Conservation (phyloP, 2,113 vertebrate species). For the Rattus rattus region DNA sequence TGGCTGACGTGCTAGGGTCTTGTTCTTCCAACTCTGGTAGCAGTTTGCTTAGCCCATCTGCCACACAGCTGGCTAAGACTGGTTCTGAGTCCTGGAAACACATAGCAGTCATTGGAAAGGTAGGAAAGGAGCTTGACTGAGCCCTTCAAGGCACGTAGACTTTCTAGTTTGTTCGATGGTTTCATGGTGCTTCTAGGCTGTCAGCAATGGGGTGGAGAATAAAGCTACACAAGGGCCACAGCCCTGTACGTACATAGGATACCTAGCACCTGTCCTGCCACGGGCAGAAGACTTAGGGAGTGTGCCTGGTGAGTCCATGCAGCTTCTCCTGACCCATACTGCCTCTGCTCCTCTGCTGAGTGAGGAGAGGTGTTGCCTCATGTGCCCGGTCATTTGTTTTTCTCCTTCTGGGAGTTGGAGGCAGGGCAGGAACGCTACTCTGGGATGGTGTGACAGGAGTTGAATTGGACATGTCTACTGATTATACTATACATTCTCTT, state of each 20-base stretch:
- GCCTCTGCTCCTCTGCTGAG: not conserved
- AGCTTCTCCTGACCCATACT: not conserved
- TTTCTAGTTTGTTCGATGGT: not conserved
- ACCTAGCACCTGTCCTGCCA: not conserved
- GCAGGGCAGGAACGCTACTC: not conserved
- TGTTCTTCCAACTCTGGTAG: not conserved
- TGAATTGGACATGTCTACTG: not conserved
- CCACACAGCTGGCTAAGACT: not conserved
- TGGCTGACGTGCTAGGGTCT: accelerated
- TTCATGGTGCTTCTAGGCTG: not conserved
- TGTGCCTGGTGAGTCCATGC: not conserved
- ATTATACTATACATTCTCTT: not conserved
- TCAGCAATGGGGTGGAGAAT: not conserved
- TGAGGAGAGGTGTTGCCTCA: not conserved
- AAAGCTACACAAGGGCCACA: not conserved
- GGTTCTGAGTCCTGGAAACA: not conserved
- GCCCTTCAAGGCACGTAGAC: not conserved
- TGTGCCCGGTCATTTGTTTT: too few relatives aligned
- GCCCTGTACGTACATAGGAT: not conserved
- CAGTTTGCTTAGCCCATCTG: not conserved
- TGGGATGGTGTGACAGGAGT: not conserved
- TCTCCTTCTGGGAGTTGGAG: not conserved
- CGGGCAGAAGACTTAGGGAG: not conserved
- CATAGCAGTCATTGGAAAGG: too few relatives aligned
- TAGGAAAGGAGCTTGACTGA: accelerated